A percentile compares a stretch with the other conserved stretches of the same genome.
phyloP scores from a whole-genome alignment of 2,888 invertebrate species.

The Rhogogaster chlorosoma region DNA sequence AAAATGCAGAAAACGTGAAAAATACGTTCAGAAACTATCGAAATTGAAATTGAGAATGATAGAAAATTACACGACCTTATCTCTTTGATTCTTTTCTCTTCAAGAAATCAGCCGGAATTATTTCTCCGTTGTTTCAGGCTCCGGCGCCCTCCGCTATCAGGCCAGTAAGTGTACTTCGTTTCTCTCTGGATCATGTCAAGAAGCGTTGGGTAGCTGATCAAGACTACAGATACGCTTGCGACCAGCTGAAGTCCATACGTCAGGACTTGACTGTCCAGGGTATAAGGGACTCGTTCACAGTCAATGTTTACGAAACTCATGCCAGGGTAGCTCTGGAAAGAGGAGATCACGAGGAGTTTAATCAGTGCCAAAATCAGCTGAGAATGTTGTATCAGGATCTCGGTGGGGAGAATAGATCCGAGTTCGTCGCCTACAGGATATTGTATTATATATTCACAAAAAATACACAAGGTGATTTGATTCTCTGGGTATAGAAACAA shows the following conservation, averaged over 20 bases:
- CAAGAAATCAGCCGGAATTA: neutral
- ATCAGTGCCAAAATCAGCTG: conserved; percentile 99
- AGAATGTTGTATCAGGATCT: conserved; percentile 95
- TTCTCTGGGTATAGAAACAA: neutral
- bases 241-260: conserved; percentile 98
- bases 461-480: conserved; percentile 91
- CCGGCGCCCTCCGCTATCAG: conserved; percentile 95
- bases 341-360: conserved; percentile 99
- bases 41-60: too few species aligned
- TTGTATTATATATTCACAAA: conserved; percentile 99
- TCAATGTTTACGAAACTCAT: conserved; percentile 99
- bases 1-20: too few species aligned
- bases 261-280: conserved; percentile 99
- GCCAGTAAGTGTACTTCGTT: conserved; percentile 91
- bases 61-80: too few species aligned
- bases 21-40: too few species aligned
- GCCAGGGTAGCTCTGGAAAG: conserved; percentile 98
- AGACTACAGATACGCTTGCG: conserved; percentile 98
- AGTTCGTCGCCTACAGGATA: conserved; percentile 98
- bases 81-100: conserved; percentile 33
- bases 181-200: conserved; percentile 94
- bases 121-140: conserved; percentile 82
- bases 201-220: conserved; percentile 92
- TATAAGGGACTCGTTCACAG: conserved; percentile 95
- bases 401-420: conserved; percentile 88